Base-by-base conservation (phyloP, 2,888 invertebrate species). In the Oscheius sp. region DNA sequence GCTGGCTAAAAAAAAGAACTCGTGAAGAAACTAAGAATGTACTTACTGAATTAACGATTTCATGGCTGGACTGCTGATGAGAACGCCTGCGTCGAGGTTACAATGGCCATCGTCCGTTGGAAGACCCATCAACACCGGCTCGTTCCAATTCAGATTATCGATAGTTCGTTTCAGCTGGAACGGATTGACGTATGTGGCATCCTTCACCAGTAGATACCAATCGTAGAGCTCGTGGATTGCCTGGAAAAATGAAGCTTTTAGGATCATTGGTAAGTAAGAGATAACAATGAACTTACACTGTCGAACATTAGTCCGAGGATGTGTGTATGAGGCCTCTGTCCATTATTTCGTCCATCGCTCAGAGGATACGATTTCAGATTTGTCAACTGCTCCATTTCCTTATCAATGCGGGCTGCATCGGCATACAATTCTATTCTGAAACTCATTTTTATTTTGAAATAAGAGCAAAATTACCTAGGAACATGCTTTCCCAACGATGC, bases 161-260 rank as follows among this genome's bases (percentile, higher is more conserved):
- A 94, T 93, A 72, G 95, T 90, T 76, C 93, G 92, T 37, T 92
- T 91, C 63, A 97, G 90, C 71, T 92, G 92, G 60, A 94, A 92
- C 0, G 94, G 94, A 89, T 96, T 94, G 70, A 97, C 92, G 89
- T 94, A 97, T 1, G 94, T 93, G 7, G 92, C 92, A 90, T 97
- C 97, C 58, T 94, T 93, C 62, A 94, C 92, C 66, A 98, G 91
- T 89, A 95, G 94, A 91, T 96, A 96, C 91, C 94, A 97, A 90
- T 97, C 96, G 90, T 94, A 97, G 85, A 94, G 94, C 85, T 96
- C 85, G 70, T 86, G 86, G 4, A 86, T 76, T 1, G 82, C 80
- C 87, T 87, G 80, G 62, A 86, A 80, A 75, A 42, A 47, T 35
- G 13, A 51, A 4, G 21, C 21, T 21, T 21, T 48, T 48, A 48